Evolutionary conservation across 2,113 vertebrate genomes (phyloP).

Genomic region (Zapornia atra): DNA sequence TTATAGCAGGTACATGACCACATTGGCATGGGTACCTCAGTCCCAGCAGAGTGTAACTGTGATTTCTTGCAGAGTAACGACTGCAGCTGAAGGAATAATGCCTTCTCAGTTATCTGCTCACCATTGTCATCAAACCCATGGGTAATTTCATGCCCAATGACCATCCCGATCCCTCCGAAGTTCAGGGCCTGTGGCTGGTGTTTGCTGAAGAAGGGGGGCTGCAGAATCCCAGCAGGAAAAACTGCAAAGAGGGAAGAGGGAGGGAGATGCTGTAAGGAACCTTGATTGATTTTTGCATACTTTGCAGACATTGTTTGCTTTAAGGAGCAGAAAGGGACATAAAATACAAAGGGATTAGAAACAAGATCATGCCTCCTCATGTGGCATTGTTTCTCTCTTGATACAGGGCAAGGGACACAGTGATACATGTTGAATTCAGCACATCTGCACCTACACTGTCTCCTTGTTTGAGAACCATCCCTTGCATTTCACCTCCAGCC

Average conservation of each 20-base stretch:
- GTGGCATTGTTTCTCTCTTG: background rate
- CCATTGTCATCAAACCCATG: slow-evolving; percentile 98
- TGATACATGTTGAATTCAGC: slow-evolving; percentile 25
- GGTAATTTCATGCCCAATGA: slow-evolving; percentile 96
- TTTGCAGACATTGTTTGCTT: background rate
- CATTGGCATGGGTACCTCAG: background rate
- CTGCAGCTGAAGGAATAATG: background rate
- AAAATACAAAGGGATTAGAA: background rate
- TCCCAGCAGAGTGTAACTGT: background rate
- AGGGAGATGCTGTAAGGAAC: background rate
- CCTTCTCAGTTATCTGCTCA: slow-evolving; percentile 52
- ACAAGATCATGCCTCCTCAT: background rate
- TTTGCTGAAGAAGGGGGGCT: slow-evolving; percentile 96
- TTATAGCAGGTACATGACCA: accelerated
- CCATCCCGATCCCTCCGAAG: slow-evolving; percentile 96
- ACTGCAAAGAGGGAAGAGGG: slow-evolving; percentile 75
- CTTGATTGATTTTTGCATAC: background rate
- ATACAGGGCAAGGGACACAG: background rate
- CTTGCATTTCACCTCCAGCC: background rate
- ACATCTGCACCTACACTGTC: background rate
- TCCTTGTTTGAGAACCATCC: background rate
- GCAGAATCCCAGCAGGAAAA: slow-evolving; percentile 95
- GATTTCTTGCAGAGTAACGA: background rate
- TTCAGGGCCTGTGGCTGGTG: slow-evolving; percentile 93
- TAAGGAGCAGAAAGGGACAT: background rate